These are phyloP conservation scores for Pardalotus punctatus DNA, from an alignment of 2,113 vertebrate genomes.

Conservation along the genomic window DNA sequence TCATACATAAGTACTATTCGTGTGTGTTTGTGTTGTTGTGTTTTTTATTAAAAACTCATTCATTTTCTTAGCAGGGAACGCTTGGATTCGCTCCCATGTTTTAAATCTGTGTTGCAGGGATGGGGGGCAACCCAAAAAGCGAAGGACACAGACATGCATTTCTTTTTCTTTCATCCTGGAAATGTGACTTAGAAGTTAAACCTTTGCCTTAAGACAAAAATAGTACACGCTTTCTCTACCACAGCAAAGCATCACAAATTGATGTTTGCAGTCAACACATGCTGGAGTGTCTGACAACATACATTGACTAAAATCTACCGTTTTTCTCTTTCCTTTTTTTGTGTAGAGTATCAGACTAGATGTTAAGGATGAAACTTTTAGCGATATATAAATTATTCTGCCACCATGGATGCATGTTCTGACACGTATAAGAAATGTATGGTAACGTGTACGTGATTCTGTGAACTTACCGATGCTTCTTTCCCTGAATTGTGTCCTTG, in stretches of 20 bases:
- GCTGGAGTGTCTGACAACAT: neutral
- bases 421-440: neutral
- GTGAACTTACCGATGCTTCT: neutral
- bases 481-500: neutral
- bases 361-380: neutral
- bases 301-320: neutral
- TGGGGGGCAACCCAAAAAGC: neutral
- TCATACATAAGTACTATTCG: fast-evolving
- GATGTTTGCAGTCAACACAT: neutral
- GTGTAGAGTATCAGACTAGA: neutral
- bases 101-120: neutral
- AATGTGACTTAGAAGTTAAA: neutral
- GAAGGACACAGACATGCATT: neutral
- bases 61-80: neutral
- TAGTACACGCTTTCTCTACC: neutral
- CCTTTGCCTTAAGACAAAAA: neutral
- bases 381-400: neutral
- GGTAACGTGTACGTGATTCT: neutral
- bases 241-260: neutral
- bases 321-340: neutral
- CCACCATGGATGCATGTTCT: neutral
- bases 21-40: no score
- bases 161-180: neutral
- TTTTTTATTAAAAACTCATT: neutral
- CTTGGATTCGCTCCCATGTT: neutral